Base-by-base conservation (phyloP, 2,888 invertebrate species). In the Zhuqinia jingwanae region DNA sequence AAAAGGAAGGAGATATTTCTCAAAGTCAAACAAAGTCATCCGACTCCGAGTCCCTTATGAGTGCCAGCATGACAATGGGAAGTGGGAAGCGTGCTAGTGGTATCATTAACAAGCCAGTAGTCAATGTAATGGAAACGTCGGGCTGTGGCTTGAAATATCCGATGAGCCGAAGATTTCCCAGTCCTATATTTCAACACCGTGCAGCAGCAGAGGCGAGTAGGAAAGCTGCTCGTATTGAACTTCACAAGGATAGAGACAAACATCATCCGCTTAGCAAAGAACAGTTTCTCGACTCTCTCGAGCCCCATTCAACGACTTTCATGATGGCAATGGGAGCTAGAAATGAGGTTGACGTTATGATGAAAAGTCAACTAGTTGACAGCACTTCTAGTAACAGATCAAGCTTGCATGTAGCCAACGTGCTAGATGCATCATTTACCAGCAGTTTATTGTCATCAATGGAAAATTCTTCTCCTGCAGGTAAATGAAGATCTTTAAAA, bases 171-270 rank as follows among this genome's bases (percentile, higher is more conserved):
- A 80, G 89, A 63, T 90, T 89, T 58, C 90, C 90, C 11, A 90
- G 89, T 82, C 90, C 90, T 0, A 90, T 90, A 50, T 89, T 90
- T 53, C 89, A 89, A n/a, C 90, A 90, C 45, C 89, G 89, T 63
- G 89, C 88, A 0, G 87, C 90, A 8, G 88, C 89, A 25, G 90
- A 89, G 45, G 88, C 88, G 1, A 87, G 88, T 20, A 56, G 88
- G 36, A 88, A 89, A 79, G 87, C 87, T 27, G 88, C 87, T 0
- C 45, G 85, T 13, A 68, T 83, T 53, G 89, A 89, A 68, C 77
- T 88, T 25, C 84, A 88, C 25, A 84, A 87, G 75, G 77, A 87
- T 45, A 47, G 80, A 50, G 68, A 88, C 22, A 88, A 77, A 17
- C 76, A 81, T 68, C 58, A 56, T 70, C 25, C 45, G 15, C 10